phyloP scores from a whole-genome alignment of 23 tunicate genomes.

The Styela clava region DNA sequence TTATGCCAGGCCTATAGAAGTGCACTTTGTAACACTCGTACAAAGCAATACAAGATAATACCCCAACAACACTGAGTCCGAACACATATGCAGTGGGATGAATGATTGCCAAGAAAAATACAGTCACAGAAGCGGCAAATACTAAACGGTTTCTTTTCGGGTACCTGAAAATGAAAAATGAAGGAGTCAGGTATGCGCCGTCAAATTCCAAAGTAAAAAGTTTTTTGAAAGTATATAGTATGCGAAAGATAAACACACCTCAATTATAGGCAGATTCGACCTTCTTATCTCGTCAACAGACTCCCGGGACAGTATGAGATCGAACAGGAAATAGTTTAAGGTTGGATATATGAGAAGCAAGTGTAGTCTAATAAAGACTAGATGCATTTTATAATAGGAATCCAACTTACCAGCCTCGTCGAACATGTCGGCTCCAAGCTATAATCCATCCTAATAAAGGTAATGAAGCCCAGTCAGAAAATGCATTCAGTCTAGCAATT shows the following conservation, averaged over 20 bases:
- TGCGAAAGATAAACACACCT: too few relatives aligned
- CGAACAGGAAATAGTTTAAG: too few relatives aligned
- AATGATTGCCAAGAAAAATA: conserved; percentile 30
- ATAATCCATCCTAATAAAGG: conserved; percentile 65
- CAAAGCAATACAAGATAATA: conserved; percentile 46
- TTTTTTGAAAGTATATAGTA: too few relatives aligned
- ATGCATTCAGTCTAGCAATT: conserved; percentile 19
- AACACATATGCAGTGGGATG: conserved; percentile 54
- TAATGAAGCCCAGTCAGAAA: conserved; percentile 61
- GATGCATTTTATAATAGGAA: too few relatives aligned
- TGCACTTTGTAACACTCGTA: conserved; percentile 74
- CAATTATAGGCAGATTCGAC: too few relatives aligned
- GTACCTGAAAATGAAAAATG: conserved; percentile 36
- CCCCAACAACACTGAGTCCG: conserved; percentile 49
- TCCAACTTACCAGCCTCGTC: conserved; percentile 74
- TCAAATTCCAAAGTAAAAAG: too few relatives aligned
- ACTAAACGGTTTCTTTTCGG: conserved; percentile 22
- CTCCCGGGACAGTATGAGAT: too few relatives aligned
- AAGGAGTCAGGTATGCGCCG: too few relatives aligned
- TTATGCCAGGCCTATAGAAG: conserved; percentile 42
- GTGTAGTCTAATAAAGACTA: too few relatives aligned
- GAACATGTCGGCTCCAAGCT: conserved; percentile 70
- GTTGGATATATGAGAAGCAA: too few relatives aligned
- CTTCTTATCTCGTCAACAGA: too few relatives aligned
- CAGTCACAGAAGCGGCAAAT: conserved; percentile 12